phyloP scores from a whole-genome alignment of 1,140 invertebrate genomes.

The Himalopsyche phryganea region DNA sequence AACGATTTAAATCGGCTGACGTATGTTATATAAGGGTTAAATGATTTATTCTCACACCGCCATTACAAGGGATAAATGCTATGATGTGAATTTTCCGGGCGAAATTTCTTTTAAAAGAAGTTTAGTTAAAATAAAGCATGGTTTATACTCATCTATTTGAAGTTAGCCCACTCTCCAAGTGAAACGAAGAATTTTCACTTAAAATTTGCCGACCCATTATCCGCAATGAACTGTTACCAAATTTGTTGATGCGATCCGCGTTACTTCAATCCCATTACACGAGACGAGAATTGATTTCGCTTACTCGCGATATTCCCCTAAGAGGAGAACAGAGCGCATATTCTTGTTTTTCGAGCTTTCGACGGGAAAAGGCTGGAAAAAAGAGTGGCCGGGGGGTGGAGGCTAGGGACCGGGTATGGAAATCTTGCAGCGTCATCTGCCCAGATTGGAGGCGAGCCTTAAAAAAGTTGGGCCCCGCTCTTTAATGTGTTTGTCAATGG shows the following conservation, averaged over 20 bases:
- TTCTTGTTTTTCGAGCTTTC: constrained; percentile 20
- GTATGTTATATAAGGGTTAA: too few species aligned
- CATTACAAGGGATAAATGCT: too few species aligned
- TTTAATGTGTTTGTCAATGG: constrained; percentile 35
- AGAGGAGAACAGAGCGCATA: constrained; percentile 10
- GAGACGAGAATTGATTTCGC: constrained; percentile 30
- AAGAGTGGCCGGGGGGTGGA: background rate
- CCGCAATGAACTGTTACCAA: constrained; percentile 20
- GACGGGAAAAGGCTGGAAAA: background rate
- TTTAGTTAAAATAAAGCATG: too few species aligned
- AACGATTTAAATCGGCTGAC: too few species aligned
- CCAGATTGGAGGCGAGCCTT: constrained; percentile 23
- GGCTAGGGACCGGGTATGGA: constrained; percentile 14
- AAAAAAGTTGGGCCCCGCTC: constrained; percentile 25
- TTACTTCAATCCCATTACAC: constrained; percentile 27
- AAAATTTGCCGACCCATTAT: constrained; percentile 19
- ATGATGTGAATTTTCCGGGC: too few species aligned
- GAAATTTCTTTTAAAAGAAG: too few species aligned
- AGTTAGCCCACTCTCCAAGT: too few species aligned
- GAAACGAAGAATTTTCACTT: background rate
- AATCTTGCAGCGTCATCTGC: constrained; percentile 31
- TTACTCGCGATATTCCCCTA: constrained; percentile 21
- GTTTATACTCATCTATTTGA: too few species aligned
- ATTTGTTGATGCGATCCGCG: constrained; percentile 27
- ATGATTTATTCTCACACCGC: too few species aligned